phyloP scores from a whole-genome alignment of 2,888 invertebrate genomes.

The Mythimna lalbum region DNA sequence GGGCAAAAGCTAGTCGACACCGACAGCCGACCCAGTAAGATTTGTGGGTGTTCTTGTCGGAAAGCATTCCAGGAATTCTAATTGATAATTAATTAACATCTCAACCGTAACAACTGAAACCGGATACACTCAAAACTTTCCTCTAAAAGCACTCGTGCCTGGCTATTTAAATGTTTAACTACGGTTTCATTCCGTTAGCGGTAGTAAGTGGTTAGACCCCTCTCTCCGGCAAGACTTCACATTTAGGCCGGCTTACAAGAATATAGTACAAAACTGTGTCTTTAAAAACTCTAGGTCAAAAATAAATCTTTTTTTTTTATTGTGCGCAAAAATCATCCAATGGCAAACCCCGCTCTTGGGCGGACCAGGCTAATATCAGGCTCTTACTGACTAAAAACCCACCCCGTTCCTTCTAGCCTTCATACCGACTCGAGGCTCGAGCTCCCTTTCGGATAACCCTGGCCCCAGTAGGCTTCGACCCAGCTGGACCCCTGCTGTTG shows the following conservation, averaged over 20 bases:
- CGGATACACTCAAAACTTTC: conserved; percentile 26
- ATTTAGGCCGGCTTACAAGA: conserved; percentile 1
- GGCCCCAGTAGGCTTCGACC: no score
- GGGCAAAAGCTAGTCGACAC: no score
- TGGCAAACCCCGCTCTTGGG: no score
- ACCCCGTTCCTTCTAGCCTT: no score
- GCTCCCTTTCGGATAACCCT: no score
- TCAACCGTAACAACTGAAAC: background rate
- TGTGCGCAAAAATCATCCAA: no score
- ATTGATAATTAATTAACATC: conserved; percentile 11
- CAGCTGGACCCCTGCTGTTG: no score
- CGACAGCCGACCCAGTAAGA: no score
- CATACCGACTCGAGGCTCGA: no score
- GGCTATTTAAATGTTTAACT: conserved; percentile 19
- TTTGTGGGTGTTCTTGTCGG: background rate
- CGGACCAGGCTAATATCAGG: no score
- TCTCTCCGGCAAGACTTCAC: background rate
- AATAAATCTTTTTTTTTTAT: no score
- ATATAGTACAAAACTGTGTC: background rate
- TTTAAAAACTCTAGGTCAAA: background rate
- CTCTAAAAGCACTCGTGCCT: background rate
- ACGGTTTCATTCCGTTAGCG: background rate
- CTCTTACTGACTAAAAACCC: no score
- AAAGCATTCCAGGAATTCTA: conserved; percentile 1
- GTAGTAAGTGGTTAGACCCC: conserved; percentile 3